Percentiles rank a stretch among this genome's conserved stretches.
Evolutionary conservation across 2,888 invertebrate species (phyloP).

Genomic region (Koerneria pararmatus): DNA sequence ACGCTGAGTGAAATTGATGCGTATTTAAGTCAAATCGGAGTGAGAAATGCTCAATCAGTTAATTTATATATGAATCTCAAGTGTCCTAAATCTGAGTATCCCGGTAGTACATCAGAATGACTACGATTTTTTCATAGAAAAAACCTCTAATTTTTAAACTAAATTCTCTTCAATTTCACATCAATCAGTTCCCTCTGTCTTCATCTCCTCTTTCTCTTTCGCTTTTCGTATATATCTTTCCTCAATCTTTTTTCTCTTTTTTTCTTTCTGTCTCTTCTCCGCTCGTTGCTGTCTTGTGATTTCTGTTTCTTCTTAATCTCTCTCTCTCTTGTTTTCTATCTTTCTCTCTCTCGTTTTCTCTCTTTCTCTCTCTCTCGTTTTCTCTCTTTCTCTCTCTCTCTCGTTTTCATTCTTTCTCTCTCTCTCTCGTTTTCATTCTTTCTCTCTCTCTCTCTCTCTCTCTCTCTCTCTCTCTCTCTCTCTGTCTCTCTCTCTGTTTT

Average conservation of each 20-base stretch:
- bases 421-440: constrained; percentile 18
- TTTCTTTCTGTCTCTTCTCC: constrained; percentile 15
- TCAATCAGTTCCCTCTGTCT: not conserved
- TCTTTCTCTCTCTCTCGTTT: not conserved
- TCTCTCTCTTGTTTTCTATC: not conserved
- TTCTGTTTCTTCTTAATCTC: not conserved
- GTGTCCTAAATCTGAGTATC: too few species aligned
- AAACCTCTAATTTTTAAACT: not conserved
- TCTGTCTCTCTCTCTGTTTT: constrained; percentile 20
- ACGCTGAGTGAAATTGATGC: too few species aligned
- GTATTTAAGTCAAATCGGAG: too few species aligned
- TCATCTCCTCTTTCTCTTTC: constrained; percentile 2
- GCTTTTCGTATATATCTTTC: constrained; percentile 9
- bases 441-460: constrained; percentile 25
- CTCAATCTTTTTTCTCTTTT: not conserved
- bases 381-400: not conserved
- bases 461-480: constrained; percentile 23
- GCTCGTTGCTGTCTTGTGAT: too few species aligned
- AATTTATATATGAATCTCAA: too few species aligned
- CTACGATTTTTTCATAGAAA: too few species aligned
- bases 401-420: not conserved
- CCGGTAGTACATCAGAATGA: too few species aligned
- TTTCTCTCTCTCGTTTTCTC: not conserved
- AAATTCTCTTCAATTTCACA: not conserved
- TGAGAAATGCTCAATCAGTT: too few species aligned